These are phyloP conservation scores for Pseudorhombus dupliciocellatus DNA, from an alignment of 2,113 vertebrate species.

Conservation along the genomic window DNA sequence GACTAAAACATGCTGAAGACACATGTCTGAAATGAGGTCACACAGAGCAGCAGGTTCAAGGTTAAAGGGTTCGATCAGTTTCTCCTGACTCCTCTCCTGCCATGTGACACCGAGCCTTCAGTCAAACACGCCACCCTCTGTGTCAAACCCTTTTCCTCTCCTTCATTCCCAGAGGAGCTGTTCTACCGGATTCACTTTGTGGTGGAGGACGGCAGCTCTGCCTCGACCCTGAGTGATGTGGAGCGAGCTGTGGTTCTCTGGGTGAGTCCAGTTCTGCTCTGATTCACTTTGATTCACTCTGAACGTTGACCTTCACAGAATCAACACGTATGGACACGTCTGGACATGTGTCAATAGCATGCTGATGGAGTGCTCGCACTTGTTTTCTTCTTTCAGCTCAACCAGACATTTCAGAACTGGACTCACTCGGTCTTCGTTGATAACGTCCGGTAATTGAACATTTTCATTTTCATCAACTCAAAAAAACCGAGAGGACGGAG, in stretches of 20 bases:
- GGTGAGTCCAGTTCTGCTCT: conserved; percentile 85
- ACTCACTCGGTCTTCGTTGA: conserved; percentile 84
- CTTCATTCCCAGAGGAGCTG: conserved; percentile 83
- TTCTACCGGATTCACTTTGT: conserved; percentile 86
- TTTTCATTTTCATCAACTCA: neutral
- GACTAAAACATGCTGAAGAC: too few species aligned
- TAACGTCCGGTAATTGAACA: conserved; percentile 21
- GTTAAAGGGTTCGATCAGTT: too few species aligned
- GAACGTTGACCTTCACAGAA: too few species aligned
- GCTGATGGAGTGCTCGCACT: neutral
- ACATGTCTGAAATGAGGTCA: too few species aligned
- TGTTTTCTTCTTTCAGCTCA: conserved; percentile 84
- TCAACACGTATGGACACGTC: too few species aligned
- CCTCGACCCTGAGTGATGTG: conserved; percentile 64
- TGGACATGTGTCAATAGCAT: too few species aligned
- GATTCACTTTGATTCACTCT: too few species aligned
- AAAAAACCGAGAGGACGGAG: neutral
- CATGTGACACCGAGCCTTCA: conserved; percentile 60
- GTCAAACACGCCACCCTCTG: neutral
- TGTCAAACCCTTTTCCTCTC: neutral
- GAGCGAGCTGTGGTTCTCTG: conserved; percentile 80
- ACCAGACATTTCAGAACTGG: conserved; percentile 89
- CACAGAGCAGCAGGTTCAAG: too few species aligned
- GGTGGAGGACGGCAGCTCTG: conserved; percentile 67
- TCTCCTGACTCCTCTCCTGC: conserved; percentile 59